Conservation (phyloP, 2,797 vertebrate species). For the Muraenolepis orangiensis region DNA sequence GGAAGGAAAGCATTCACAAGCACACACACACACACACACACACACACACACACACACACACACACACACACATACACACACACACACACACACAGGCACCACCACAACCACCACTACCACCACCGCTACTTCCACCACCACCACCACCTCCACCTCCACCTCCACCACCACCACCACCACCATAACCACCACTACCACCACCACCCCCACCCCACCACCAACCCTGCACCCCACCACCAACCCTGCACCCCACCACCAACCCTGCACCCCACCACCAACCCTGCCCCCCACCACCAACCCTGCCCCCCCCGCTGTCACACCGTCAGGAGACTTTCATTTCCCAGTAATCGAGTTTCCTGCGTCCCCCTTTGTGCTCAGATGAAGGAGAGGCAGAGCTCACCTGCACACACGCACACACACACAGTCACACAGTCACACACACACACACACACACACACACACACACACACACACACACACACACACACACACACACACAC, state of each 20-base stretch:
- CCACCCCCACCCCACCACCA: no score
- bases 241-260: conserved; percentile 8
- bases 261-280: conserved; percentile 47
- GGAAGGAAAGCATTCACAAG: conserved; percentile 51
- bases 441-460: neutral
- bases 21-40: neutral
- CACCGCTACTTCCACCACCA: no score
- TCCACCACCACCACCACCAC: no score
- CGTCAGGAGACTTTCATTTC: conserved; percentile 65
- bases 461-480: neutral
- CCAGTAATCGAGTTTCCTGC: conserved; percentile 69
- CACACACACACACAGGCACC: no score
- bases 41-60: no score
- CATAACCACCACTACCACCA: no score
- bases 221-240: neutral
- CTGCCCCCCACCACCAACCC: conserved; percentile 12
- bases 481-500: neutral
- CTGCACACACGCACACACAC: conserved; percentile 5
- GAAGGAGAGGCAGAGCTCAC: conserved; percentile 32
- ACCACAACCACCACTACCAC: no score
- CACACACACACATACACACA: no score
- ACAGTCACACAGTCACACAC: neutral
- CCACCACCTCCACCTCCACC: no score
- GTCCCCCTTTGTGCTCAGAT: conserved; percentile 63
- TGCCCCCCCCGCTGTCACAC: conserved; percentile 58